Evolutionary conservation across 1,140 invertebrate genomes (phyloP).

Genomic region (Leptopilina clavipes): DNA sequence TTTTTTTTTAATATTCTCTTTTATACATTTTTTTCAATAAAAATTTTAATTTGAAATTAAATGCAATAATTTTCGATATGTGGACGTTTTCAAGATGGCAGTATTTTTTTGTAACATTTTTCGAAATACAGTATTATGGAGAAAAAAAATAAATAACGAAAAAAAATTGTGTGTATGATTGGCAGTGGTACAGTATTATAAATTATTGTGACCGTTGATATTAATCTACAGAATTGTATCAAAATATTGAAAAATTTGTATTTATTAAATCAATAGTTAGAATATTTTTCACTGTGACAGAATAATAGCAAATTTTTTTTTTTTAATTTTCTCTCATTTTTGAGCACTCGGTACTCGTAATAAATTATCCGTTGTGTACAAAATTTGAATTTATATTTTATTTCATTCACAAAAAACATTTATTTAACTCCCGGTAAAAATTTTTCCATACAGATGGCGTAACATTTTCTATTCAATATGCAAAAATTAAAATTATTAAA

Average conservation of each 20-base stretch:
- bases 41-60: too few relatives aligned
- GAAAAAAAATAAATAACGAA: neutral
- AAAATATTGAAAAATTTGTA: neutral
- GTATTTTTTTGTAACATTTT: neutral
- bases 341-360: too few relatives aligned
- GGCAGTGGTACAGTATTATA: constrained; percentile 18
- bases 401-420: neutral
- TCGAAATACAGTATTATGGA: neutral
- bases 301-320: neutral
- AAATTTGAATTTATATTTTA: neutral
- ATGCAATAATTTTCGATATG: too few relatives aligned
- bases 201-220: constrained; percentile 32
- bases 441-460: too few relatives aligned
- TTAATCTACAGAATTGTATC: constrained; percentile 32
- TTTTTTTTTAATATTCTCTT: too few relatives aligned
- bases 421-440: too few relatives aligned
- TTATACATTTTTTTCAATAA: too few relatives aligned
- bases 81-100: neutral
- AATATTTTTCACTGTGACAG: neutral
- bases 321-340: too few relatives aligned
- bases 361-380: too few relatives aligned
- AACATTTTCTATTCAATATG: too few relatives aligned
- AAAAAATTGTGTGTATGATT: neutral
- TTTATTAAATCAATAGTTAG: neutral
- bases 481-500: too few relatives aligned